Evolutionary conservation across 2,888 invertebrate species (phyloP).

Genomic region (Coelinius sp.): DNA sequence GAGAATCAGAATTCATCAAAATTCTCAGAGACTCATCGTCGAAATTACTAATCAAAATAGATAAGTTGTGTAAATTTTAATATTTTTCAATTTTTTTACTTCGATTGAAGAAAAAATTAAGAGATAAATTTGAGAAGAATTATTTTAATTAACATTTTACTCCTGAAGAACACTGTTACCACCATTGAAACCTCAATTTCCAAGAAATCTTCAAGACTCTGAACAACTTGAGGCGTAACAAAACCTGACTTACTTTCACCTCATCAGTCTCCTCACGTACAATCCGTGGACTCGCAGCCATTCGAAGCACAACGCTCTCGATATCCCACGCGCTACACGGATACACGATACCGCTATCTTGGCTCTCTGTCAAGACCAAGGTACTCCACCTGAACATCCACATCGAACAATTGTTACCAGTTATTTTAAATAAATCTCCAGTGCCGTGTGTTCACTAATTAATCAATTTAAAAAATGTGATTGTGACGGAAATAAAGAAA

Average conservation of each 20-base stretch:
- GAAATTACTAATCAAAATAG: too few relatives aligned
- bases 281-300: conserved; percentile 3
- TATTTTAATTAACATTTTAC: too few relatives aligned
- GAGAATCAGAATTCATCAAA: too few relatives aligned
- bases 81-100: too few relatives aligned
- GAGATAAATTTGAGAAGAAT: too few relatives aligned
- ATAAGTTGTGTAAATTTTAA: too few relatives aligned
- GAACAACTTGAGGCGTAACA: not conserved
- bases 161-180: too few relatives aligned
- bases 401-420: not conserved
- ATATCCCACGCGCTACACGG: not conserved
- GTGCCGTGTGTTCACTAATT: not conserved
- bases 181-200: not conserved
- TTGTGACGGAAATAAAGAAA: not conserved
- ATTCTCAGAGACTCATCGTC: too few relatives aligned
- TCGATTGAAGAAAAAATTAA: too few relatives aligned
- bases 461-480: not conserved
- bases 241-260: conserved; percentile 10
- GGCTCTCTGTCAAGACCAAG: conserved; percentile 10
- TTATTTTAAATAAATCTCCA: not conserved
- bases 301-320: not conserved
- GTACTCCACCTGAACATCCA: not conserved
- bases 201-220: not conserved
- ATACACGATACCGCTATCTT: conserved; percentile 12
- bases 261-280: conserved; percentile 5